Base-by-base conservation (phyloP, 2,113 vertebrate genomes). In the Taurulus bubalis region DNA sequence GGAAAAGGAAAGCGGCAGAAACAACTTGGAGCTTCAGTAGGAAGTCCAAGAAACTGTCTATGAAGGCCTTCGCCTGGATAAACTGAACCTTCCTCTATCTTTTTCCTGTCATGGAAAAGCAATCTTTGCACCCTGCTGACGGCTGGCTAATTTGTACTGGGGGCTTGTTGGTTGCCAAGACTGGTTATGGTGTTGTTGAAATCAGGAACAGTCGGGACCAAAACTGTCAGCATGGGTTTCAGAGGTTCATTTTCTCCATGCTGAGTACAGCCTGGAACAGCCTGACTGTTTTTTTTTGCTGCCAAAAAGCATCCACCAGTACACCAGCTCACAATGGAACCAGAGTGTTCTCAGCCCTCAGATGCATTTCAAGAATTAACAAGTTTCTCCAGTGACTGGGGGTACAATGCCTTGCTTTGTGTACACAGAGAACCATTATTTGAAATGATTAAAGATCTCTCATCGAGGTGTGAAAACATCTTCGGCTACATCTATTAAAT, bases 161-260 rank as follows among this genome's bases (percentile, higher is more conserved):
- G 83, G 87, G 83, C 85, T 88, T 75, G 82, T 92, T 77, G 86
- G 87, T 86, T 93, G 90, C 93, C 92, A 93, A 90, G 83, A 75
- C 86, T 76, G 90, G 87, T 90, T 89, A 88, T 89, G 88, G 83
- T 74, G 82, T 84, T 90, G 90, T 77, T 87, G 78, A 88, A 89
- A 90, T 91, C 91, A 89, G 73, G 65, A 92, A 90, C 93, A 93
- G 92, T 91, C 74, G 91, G 92, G 90, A 89, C 90, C 84, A 88
- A 90, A 91, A 92, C 87, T 92, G 87, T 90, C 91, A 92, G 91
- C 90, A 79, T 91, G 92, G 85, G 89, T 85, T 93, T 93, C 87
- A 66, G 84, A 83, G 87, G 89, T 93, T 93, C 90, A 93, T 94
- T 93, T 92, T 93, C 89, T 89, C 85, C 93, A 94, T 91, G 92